phyloP scores from a whole-genome alignment of 2,113 vertebrate species.

The Tonatia bakeri region DNA sequence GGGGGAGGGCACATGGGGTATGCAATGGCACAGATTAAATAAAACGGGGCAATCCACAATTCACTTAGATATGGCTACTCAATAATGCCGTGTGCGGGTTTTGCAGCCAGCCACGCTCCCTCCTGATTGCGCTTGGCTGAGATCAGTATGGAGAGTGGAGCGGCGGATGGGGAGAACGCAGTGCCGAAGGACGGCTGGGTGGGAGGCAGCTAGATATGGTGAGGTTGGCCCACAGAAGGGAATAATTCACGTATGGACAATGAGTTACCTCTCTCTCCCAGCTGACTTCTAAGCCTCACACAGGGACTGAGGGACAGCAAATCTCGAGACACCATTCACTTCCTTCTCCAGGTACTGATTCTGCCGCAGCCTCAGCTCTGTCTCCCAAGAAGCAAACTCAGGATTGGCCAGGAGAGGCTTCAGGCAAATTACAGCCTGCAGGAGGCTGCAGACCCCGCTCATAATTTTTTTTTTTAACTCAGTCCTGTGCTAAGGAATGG shows the following conservation, averaged over 20 bases:
- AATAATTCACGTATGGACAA: background rate
- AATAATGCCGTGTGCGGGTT: background rate
- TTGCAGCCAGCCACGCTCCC: background rate
- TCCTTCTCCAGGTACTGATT: background rate
- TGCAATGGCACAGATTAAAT: background rate
- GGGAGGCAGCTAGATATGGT: background rate
- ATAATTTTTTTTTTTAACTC: background rate
- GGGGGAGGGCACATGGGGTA: background rate
- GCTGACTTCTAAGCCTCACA: background rate
- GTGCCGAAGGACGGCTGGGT: background rate
- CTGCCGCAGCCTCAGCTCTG: background rate
- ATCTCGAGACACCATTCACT: background rate
- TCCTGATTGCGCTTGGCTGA: background rate
- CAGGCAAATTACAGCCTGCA: background rate
- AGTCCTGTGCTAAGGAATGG: background rate
- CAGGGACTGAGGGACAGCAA: background rate
- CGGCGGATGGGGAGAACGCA: background rate
- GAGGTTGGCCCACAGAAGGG: background rate
- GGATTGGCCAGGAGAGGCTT: background rate
- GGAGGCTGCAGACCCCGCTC: background rate
- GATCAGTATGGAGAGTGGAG: background rate
- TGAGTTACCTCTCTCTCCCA: background rate
- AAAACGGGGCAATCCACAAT: background rate
- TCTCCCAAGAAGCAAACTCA: background rate
- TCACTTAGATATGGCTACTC: background rate